These are phyloP conservation scores for Drosophila chauvacae DNA, from an alignment of 1,140 invertebrate species.

Conservation along the genomic window DNA sequence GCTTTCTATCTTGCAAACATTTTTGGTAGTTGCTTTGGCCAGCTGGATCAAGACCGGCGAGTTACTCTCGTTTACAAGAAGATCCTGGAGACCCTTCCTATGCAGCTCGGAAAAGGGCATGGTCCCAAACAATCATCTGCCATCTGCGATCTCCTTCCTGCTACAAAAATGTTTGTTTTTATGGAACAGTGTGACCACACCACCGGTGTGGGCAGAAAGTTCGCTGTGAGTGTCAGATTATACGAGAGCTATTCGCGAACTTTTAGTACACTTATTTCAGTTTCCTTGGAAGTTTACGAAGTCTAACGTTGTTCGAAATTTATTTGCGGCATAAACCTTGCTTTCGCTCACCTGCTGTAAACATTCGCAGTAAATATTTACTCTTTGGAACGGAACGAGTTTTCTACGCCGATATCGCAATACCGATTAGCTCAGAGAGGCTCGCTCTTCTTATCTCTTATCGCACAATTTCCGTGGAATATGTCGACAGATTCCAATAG, in stretches of 20 bases:
- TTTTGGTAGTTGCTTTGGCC: constrained; percentile 62
- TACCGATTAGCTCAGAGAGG: constrained; percentile 32
- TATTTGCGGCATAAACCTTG: constrained; percentile 26
- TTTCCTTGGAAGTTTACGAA: not conserved
- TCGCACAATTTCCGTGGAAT: constrained; percentile 46
- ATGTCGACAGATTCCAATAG: constrained; percentile 48
- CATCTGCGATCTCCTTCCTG: not conserved
- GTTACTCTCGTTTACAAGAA: constrained; percentile 57
- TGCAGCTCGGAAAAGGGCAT: constrained; percentile 63
- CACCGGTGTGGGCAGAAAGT: not conserved
- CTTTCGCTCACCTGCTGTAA: constrained; percentile 3
- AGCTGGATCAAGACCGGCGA: constrained; percentile 56
- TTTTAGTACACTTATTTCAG: not conserved
- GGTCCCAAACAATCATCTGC: not conserved
- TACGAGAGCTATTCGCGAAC: not conserved
- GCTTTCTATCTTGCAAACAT: constrained; percentile 48
- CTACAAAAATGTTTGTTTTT: not conserved
- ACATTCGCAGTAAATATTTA: constrained; percentile 62
- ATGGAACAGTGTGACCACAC: not conserved
- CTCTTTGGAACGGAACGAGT: constrained; percentile 39
- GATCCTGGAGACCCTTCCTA: constrained; percentile 51
- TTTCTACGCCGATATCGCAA: constrained; percentile 17
- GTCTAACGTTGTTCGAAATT: not conserved
- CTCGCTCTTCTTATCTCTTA: constrained; percentile 71
- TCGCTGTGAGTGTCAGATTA: not conserved